Evolutionary conservation across 2,113 vertebrate species (phyloP).

Genomic region (Egretta garzetta): DNA sequence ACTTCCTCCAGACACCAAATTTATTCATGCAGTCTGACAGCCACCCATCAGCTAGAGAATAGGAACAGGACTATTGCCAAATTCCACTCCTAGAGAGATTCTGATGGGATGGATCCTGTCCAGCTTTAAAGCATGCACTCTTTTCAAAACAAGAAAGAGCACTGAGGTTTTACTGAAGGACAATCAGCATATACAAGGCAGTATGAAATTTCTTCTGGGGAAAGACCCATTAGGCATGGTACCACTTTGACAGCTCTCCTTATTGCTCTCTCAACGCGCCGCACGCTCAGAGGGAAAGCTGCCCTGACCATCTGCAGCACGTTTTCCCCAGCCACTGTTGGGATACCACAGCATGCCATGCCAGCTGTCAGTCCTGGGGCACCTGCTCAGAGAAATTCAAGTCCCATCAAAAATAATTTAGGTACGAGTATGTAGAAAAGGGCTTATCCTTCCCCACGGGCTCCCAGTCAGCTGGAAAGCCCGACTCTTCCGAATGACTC

Average conservation of each 20-base stretch:
- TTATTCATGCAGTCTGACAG: constrained; percentile 56
- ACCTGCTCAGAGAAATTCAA: constrained; percentile 38
- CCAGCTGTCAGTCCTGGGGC: constrained; percentile 37
- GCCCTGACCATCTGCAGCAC: constrained; percentile 29
- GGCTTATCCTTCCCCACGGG: neutral
- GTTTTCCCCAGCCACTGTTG: neutral
- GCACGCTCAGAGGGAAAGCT: neutral
- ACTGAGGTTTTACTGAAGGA: neutral
- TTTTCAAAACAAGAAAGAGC: constrained; percentile 26
- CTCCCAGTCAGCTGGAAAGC: neutral
- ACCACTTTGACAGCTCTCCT: constrained; percentile 50
- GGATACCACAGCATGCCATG: neutral
- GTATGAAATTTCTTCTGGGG: constrained; percentile 43
- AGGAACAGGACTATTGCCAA: constrained; percentile 64
- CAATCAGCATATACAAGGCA: neutral
- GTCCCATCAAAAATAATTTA: constrained; percentile 11
- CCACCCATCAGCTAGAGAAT: constrained; percentile 63
- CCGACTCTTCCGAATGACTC: neutral
- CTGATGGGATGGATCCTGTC: constrained; percentile 52
- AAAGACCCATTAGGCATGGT: constrained; percentile 26
- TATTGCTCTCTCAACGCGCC: neutral
- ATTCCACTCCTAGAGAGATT: constrained; percentile 49
- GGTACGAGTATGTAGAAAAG: neutral
- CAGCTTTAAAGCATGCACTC: constrained; percentile 45
- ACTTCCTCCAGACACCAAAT: constrained; percentile 55